A percentile compares a stretch with the other conserved stretches of the same genome.
phyloP scores from a whole-genome alignment of 1,140 invertebrate genomes.

The Elymnias hypermnestra region DNA sequence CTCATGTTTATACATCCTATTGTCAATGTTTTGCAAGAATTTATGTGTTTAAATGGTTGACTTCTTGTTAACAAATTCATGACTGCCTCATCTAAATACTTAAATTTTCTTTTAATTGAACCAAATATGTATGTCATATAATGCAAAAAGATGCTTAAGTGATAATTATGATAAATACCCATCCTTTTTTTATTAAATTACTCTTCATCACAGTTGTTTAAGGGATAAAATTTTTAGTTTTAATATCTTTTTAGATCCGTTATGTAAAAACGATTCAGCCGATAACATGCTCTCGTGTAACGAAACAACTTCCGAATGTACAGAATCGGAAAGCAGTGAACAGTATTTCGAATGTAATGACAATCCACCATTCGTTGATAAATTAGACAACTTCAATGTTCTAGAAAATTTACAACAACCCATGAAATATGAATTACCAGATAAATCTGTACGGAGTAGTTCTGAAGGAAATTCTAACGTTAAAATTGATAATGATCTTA shows the following conservation, averaged over 20 bases:
- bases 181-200: too few species aligned
- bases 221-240: too few species aligned
- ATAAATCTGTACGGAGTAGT: constrained; percentile 33
- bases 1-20: too few species aligned
- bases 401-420: constrained; percentile 45
- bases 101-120: too few species aligned
- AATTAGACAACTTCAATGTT: constrained; percentile 40
- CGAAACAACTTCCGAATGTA: constrained; percentile 73
- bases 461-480: constrained; percentile 38
- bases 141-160: too few species aligned
- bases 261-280: constrained; percentile 71
- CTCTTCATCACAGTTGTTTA: too few species aligned
- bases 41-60: too few species aligned
- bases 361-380: constrained; percentile 49
- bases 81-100: too few species aligned
- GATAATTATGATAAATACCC: too few species aligned
- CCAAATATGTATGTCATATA: too few species aligned
- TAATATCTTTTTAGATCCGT: constrained; percentile 41
- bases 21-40: too few species aligned
- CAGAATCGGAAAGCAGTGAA: constrained; percentile 73
- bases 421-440: constrained; percentile 43
- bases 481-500: constrained; percentile 62
- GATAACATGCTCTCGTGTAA: constrained; percentile 72
- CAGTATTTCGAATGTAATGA: constrained; percentile 73
- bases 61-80: too few species aligned